phyloP scores from a whole-genome alignment of 2,797 vertebrate genomes.

The Phoebastria nigripes region DNA sequence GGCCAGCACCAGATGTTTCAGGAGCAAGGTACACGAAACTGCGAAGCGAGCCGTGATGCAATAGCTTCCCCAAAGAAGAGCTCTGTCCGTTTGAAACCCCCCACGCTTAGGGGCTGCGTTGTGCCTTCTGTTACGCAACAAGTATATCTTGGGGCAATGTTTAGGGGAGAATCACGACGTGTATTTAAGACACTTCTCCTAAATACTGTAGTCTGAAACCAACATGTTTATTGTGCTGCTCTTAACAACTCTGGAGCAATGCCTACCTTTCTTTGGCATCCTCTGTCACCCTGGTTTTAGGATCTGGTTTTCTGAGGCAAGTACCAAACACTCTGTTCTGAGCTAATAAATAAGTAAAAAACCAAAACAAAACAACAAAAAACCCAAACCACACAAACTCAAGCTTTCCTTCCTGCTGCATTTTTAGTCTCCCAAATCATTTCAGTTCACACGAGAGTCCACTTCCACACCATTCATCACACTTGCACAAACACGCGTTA shows the following conservation, averaged over 20 bases:
- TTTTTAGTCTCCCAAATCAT: background rate
- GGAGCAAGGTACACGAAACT: background rate
- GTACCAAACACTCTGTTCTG: background rate
- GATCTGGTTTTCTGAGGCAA: background rate
- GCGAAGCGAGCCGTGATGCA: background rate
- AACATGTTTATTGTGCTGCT: fast-evolving
- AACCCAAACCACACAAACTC: background rate
- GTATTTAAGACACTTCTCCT: background rate
- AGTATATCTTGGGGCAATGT: background rate
- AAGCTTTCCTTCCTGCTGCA: background rate
- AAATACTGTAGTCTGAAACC: background rate
- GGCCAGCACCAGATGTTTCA: background rate
- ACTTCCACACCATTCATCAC: background rate
- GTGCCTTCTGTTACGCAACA: background rate
- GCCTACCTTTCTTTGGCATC: background rate
- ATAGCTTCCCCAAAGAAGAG: background rate
- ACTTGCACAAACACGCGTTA: background rate
- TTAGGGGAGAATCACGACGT: background rate
- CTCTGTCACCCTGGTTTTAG: background rate
- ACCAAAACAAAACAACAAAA: background rate
- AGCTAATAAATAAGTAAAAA: conserved; percentile 46
- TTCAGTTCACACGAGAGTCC: background rate
- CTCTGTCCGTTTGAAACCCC: background rate
- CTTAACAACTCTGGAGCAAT: background rate
- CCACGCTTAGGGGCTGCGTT: background rate